These are phyloP conservation scores for Sipha flava DNA, from an alignment of 1,140 invertebrate species.

Conservation along the genomic window DNA sequence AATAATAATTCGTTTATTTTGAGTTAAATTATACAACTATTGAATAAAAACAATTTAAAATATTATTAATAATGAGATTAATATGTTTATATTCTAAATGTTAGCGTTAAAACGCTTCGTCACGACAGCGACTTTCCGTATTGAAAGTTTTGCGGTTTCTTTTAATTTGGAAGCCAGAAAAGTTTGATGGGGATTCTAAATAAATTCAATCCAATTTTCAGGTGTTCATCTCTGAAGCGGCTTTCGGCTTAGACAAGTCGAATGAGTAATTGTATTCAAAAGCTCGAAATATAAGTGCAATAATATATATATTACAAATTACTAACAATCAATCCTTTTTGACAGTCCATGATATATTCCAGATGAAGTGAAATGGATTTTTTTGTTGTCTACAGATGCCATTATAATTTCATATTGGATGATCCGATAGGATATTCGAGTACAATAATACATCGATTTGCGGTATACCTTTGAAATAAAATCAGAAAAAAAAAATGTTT, in stretches of 20 bases:
- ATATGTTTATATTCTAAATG: too few relatives aligned
- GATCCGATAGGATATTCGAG: too few relatives aligned
- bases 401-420: too few relatives aligned
- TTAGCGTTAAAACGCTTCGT: neutral
- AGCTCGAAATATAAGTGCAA: neutral
- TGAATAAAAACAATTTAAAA: neutral
- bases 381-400: too few relatives aligned
- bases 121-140: neutral
- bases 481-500: too few relatives aligned
- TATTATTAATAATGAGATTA: too few relatives aligned
- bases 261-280: neutral
- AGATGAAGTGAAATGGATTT: too few relatives aligned
- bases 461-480: too few relatives aligned
- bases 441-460: too few relatives aligned
- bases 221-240: neutral
- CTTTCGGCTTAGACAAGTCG: neutral
- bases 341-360: too few relatives aligned
- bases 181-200: neutral
- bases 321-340: too few relatives aligned
- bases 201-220: neutral
- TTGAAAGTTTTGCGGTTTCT: neutral
- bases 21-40: neutral
- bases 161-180: constrained; percentile 9
- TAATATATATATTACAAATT: too few relatives aligned
- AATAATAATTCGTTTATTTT: neutral